Evolutionary conservation across 2,113 vertebrate species (phyloP).

Genomic region (Monopterus albus): DNA sequence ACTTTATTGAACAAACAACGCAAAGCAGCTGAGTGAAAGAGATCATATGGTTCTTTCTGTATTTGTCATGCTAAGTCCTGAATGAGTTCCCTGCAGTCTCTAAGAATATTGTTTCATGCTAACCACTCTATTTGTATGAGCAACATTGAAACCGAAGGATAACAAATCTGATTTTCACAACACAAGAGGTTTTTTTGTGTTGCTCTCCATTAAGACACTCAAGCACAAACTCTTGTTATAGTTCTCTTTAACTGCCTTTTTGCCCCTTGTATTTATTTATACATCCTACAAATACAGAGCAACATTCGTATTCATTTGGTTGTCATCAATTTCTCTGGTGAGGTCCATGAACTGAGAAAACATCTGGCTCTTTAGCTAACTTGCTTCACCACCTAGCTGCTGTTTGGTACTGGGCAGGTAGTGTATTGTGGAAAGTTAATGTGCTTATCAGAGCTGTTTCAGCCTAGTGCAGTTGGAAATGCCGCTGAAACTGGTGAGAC

Average conservation of each 20-base stretch:
- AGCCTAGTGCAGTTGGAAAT: no score
- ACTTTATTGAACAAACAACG: constrained; percentile 10
- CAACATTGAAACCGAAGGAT: constrained; percentile 7
- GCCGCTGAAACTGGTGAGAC: no score
- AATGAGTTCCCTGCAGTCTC: constrained; percentile 34
- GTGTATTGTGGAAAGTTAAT: no score
- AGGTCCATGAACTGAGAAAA: no score
- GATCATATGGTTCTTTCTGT: neutral
- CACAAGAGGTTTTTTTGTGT: neutral
- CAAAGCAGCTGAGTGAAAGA: no score
- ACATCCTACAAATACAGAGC: no score
- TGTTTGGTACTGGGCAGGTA: no score
- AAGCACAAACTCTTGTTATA: neutral
- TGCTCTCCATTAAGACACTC: constrained; percentile 14
- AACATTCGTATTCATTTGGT: no score
- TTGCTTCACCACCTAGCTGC: no score
- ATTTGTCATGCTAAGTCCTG: constrained; percentile 30
- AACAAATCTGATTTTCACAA: constrained; percentile 37
- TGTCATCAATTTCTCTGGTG: no score
- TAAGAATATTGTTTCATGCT: constrained; percentile 10
- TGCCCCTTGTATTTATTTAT: no score
- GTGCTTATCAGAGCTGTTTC: no score
- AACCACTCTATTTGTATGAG: constrained; percentile 23
- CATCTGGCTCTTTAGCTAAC: neutral
- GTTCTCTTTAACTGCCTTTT: neutral